Conservation (phyloP, 2,888 invertebrate species). For the Galerucella pusilla region DNA sequence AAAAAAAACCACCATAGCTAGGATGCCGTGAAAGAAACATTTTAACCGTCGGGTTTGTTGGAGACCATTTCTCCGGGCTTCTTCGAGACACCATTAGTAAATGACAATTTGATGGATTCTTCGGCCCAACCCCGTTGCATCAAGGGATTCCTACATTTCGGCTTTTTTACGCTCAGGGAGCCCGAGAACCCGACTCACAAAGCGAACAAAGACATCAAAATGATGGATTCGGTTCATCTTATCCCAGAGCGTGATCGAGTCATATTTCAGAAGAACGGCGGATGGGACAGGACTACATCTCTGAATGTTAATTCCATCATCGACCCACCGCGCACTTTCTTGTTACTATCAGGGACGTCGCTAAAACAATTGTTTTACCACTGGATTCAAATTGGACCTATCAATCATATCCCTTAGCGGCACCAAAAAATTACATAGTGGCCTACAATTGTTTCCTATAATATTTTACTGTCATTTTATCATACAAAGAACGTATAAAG, state of each 20-base stretch:
- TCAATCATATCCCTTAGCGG: background rate
- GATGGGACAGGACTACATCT: conserved; percentile 63
- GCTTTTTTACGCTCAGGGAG: conserved; percentile 59
- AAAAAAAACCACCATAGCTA: conserved; percentile 23
- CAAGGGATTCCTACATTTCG: conserved; percentile 63
- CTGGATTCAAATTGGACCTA: background rate
- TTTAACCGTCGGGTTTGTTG: conserved; percentile 25
- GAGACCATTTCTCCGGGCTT: conserved; percentile 53
- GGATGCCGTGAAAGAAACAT: conserved; percentile 32
- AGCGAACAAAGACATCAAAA: conserved; percentile 68
- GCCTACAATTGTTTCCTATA: background rate
- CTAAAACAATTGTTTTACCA: conserved; percentile 14
- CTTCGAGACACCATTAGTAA: conserved; percentile 61
- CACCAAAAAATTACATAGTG: background rate
- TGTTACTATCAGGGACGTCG: conserved; percentile 23
- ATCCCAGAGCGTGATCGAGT: conserved; percentile 67
- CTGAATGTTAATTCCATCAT: conserved; percentile 65
- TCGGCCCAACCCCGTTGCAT: conserved; percentile 60
- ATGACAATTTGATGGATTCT: conserved; percentile 64
- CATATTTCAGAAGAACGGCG: conserved; percentile 65
- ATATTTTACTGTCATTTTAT: background rate
- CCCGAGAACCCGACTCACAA: conserved; percentile 56
- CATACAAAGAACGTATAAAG: too few relatives aligned
- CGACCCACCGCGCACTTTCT: conserved; percentile 55
- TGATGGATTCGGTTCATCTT: conserved; percentile 68